phyloP scores from a whole-genome alignment of 2,113 vertebrate genomes.

The Malurus alboscapulatus region DNA sequence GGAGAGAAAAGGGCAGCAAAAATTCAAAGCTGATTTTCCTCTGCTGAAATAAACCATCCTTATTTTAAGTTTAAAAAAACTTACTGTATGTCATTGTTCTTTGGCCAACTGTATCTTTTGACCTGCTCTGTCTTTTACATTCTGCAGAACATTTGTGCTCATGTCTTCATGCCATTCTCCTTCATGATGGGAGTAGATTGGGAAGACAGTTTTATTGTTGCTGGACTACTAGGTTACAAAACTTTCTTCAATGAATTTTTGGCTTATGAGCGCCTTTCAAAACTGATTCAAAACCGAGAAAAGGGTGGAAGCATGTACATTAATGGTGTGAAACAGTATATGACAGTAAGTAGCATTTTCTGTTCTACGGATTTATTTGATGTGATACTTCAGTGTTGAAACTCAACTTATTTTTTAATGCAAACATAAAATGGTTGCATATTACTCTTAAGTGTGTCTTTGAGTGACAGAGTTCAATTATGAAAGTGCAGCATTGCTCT shows the following conservation, averaged over 20 bases:
- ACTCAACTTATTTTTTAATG: background rate
- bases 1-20: background rate
- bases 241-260: conserved; percentile 92
- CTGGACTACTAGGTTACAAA: conserved; percentile 85
- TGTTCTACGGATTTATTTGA: background rate
- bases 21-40: background rate
- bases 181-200: conserved; percentile 92
- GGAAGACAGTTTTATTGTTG: conserved; percentile 88
- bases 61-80: background rate
- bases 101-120: background rate
- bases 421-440: background rate
- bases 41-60: background rate
- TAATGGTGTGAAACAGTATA: conserved; percentile 81
- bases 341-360: conserved; percentile 74
- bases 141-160: conserved; percentile 84
- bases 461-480: background rate
- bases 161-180: conserved; percentile 87
- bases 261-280: conserved; percentile 81
- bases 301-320: conserved; percentile 76
- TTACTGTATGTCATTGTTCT: background rate
- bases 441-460: background rate
- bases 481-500: background rate
- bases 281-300: conserved; percentile 76
- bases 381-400: background rate
- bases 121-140: background rate